These are phyloP conservation scores for Rutilus rutilus DNA, from an alignment of 2,113 vertebrate genomes.

Conservation along the genomic window DNA sequence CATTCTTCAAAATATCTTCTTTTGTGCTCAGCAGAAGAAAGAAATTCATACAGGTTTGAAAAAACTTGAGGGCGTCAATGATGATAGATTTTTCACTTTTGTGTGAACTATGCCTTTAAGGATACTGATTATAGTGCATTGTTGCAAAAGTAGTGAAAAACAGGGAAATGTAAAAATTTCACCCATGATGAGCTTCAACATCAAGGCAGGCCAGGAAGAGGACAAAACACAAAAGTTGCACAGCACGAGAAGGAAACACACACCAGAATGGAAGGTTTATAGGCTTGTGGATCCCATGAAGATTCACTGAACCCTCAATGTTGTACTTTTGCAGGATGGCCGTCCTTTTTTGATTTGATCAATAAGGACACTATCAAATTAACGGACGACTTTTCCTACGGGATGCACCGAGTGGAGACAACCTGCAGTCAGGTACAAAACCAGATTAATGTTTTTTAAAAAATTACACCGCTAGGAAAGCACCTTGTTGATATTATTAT, in stretches of 20 bases:
- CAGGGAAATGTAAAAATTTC: slow-evolving; percentile 50
- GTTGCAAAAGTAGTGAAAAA: not conserved
- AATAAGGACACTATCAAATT: slow-evolving; percentile 79
- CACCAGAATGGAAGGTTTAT: not conserved
- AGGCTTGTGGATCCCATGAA: not conserved
- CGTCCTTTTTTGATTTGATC: slow-evolving; percentile 91
- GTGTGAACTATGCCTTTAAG: not conserved
- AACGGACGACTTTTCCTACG: slow-evolving; percentile 89
- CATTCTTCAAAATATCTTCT: too few relatives aligned
- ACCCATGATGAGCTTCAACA: slow-evolving; percentile 41
- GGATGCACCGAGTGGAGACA: slow-evolving; percentile 93
- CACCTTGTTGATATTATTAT: not conserved
- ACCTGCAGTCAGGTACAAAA: slow-evolving; percentile 89
- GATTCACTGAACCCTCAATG: not conserved
- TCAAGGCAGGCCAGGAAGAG: not conserved
- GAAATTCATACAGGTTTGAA: too few relatives aligned
- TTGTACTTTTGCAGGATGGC: slow-evolving; percentile 86
- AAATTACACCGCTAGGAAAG: not conserved
- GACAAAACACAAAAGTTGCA: not conserved
- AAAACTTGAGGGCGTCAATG: too few relatives aligned
- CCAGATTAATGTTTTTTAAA: not conserved
- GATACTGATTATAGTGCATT: not conserved
- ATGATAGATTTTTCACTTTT: too few relatives aligned
- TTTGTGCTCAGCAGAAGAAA: too few relatives aligned
- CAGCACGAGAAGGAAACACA: not conserved